Percentiles rank a stretch among this genome's conserved stretches.
Conservation (phyloP, 2,113 vertebrate species). For the Amblyornis subalaris region DNA sequence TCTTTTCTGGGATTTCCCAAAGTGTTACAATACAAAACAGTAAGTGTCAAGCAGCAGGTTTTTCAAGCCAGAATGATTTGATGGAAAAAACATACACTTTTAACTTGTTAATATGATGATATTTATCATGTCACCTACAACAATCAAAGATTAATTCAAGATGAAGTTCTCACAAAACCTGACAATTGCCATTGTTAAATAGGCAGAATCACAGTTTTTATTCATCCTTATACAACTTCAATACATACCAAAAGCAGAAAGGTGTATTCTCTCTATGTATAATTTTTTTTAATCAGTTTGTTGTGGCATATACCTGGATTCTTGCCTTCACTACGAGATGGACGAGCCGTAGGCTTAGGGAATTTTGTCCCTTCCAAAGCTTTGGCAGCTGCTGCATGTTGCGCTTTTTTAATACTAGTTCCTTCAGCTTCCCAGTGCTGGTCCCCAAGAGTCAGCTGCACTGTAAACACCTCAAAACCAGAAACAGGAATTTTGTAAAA, state of each 20-base stretch:
- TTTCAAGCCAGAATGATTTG: not conserved
- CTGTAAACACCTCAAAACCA: conserved; percentile 84
- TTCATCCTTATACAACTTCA: not conserved
- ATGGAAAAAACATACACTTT: not conserved
- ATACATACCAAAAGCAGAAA: not conserved
- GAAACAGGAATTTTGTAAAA: not conserved
- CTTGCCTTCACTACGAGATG: conserved; percentile 85
- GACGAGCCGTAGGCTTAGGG: conserved; percentile 84
- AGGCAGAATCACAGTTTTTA: not conserved
- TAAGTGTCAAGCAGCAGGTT: not conserved
- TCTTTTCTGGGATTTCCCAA: not conserved
- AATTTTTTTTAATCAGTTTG: not conserved
- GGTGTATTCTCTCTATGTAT: not conserved
- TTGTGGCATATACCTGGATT: conserved; percentile 76
- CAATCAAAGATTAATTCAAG: not conserved
- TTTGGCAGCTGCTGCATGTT: conserved; percentile 88
- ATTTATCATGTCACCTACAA: not conserved
- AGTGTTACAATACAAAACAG: not conserved
- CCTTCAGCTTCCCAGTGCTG: conserved; percentile 92
- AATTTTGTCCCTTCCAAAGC: conserved; percentile 88
- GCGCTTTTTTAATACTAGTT: conserved; percentile 93
- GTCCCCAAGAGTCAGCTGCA: conserved; percentile 89
- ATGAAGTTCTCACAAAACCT: not conserved
- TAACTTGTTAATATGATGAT: not conserved
- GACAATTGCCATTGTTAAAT: not conserved